Evolutionary conservation across 2,888 invertebrate species (phyloP).

Genomic region (Aplocera efformata): DNA sequence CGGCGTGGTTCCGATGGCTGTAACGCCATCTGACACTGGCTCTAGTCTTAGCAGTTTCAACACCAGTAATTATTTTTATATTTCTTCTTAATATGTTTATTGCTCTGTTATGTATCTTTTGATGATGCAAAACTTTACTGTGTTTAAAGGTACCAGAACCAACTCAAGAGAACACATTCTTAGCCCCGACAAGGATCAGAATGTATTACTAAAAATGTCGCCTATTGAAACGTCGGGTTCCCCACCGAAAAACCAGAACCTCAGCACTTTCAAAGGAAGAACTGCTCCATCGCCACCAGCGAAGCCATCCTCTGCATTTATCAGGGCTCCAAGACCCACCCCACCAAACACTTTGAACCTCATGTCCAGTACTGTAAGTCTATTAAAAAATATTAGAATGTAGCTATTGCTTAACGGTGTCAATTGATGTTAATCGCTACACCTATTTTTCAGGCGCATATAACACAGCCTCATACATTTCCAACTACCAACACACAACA

Average conservation of each 20-base stretch:
- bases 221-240: conserved; percentile 81
- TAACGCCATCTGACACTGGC: conserved; percentile 83
- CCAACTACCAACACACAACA: conserved; percentile 62
- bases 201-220: conserved; percentile 88
- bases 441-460: conserved; percentile 78
- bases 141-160: conserved; percentile 58
- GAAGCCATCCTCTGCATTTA: conserved; percentile 67
- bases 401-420: conserved; percentile 43
- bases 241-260: conserved; percentile 70
- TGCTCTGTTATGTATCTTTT: not conserved
- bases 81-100: not conserved
- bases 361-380: conserved; percentile 79
- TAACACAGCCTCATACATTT: conserved; percentile 77
- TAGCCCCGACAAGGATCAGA: conserved; percentile 76
- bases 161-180: conserved; percentile 63
- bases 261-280: conserved; percentile 86
- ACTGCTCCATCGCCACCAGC: conserved; percentile 78
- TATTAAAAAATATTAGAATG: conserved; percentile 4
- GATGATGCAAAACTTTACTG: not conserved
- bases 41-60: conserved; percentile 89
- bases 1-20: conserved; percentile 67
- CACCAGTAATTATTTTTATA: conserved; percentile 65
- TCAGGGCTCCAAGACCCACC: conserved; percentile 86
- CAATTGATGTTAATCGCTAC: conserved; percentile 52
- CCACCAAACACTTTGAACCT: conserved; percentile 92